Conservation (phyloP, 2,888 invertebrate genomes). For the Drosophila kokeensis region DNA sequence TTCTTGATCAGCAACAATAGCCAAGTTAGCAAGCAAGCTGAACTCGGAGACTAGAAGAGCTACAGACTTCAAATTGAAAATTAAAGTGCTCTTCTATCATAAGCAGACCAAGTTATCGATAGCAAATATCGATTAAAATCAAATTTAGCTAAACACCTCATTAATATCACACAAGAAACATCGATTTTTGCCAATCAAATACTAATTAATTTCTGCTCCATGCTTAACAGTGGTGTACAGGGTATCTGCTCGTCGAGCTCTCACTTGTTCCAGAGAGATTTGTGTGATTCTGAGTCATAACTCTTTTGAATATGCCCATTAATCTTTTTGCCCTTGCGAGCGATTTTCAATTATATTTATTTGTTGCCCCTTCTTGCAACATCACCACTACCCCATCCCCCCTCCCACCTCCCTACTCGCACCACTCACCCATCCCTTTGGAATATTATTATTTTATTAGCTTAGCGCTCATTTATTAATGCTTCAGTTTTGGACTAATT, state of each 20-base stretch:
- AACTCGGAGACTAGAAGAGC: not conserved
- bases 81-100: not conserved
- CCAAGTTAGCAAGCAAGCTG: too few relatives aligned
- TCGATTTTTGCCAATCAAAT: not conserved
- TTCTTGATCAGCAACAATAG: not conserved
- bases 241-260: not conserved
- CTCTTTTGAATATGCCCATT: conserved; percentile 60
- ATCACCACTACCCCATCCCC: too few relatives aligned
- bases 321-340: conserved; percentile 54
- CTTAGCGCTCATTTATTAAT: conserved; percentile 62
- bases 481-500: conserved; percentile 64
- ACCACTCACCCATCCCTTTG: not conserved
- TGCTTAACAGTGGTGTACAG: not conserved
- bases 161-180: too few relatives aligned
- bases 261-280: not conserved
- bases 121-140: not conserved
- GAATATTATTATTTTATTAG: conserved; percentile 52
- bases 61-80: not conserved
- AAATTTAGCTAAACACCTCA: too few relatives aligned
- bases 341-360: conserved; percentile 60
- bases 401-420: not conserved
- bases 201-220: not conserved
- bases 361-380: conserved; percentile 7
- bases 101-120: not conserved
- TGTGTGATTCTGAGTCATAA: conserved; percentile 52